Conservation (phyloP, 2,113 vertebrate species). For the Desmodus rotundus region DNA sequence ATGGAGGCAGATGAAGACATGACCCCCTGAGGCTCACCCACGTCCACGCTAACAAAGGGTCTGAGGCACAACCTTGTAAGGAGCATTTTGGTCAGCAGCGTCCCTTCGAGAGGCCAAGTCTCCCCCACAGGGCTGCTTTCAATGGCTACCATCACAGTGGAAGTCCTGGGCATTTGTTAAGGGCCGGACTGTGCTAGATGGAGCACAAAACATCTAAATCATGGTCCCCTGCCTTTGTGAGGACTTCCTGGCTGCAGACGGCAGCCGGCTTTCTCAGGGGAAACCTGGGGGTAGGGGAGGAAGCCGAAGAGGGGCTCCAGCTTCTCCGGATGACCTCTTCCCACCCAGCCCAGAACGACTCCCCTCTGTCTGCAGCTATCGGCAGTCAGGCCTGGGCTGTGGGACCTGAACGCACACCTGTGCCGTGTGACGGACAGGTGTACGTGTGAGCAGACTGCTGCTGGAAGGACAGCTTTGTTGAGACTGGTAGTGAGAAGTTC, state of each 20-base stretch:
- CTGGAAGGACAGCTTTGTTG: not conserved
- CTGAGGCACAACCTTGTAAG: slow-evolving; percentile 69
- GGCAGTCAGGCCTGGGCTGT: not conserved
- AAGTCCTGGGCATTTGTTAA: slow-evolving; percentile 58
- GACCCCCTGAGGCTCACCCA: slow-evolving; percentile 67
- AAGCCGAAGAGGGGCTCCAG: not conserved
- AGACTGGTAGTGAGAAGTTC: not conserved
- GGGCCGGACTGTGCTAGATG: slow-evolving; percentile 51
- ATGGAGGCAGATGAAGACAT: slow-evolving; percentile 76
- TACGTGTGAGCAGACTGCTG: not conserved
- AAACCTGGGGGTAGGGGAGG: slow-evolving; percentile 37
- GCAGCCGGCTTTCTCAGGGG: slow-evolving; percentile 71
- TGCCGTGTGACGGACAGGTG: not conserved
- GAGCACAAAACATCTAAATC: slow-evolving; percentile 70
- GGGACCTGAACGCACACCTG: not conserved
- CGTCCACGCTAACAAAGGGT: slow-evolving; percentile 64
- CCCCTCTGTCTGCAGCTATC: not conserved
- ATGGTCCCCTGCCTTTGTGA: slow-evolving; percentile 55
- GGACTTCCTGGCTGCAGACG: slow-evolving; percentile 54
- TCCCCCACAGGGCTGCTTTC: slow-evolving; percentile 71
- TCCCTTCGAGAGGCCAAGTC: slow-evolving; percentile 58
- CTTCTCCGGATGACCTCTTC: slow-evolving; percentile 50
- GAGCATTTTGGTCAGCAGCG: slow-evolving; percentile 66
- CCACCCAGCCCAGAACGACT: not conserved
- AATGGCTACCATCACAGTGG: slow-evolving; percentile 51